phyloP scores from a whole-genome alignment of 2,888 invertebrate species.

The Synergus japonicus region DNA sequence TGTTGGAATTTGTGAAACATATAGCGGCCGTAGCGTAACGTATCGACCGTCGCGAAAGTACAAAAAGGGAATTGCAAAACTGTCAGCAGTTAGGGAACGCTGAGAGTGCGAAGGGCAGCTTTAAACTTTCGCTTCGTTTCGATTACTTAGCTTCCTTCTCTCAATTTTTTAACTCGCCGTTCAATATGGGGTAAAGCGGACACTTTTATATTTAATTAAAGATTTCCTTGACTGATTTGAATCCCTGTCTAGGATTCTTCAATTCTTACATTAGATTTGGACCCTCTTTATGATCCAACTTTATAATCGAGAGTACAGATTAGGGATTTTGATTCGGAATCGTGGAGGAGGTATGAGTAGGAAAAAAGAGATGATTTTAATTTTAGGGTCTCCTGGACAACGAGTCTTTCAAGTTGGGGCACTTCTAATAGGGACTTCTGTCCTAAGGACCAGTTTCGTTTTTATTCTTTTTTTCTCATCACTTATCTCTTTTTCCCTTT shows the following conservation, averaged over 20 bases:
- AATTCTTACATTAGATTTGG: neutral
- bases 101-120: constrained; percentile 38
- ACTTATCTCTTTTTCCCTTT: constrained; percentile 43
- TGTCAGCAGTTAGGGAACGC: constrained; percentile 28
- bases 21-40: neutral
- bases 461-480: constrained; percentile 29
- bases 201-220: neutral
- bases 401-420: neutral
- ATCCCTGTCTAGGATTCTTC: too few relatives aligned
- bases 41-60: constrained; percentile 38
- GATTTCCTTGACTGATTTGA: neutral
- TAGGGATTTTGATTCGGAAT: too few relatives aligned
- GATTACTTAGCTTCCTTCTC: constrained; percentile 35
- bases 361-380: neutral
- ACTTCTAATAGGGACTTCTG: neutral
- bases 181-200: neutral
- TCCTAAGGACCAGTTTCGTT: constrained; percentile 3
- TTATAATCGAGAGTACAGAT: too few relatives aligned
- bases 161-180: neutral
- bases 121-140: constrained; percentile 25
- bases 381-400: neutral
- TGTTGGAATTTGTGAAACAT: constrained; percentile 22
- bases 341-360: neutral
- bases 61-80: constrained; percentile 42
- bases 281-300: too few relatives aligned